Base-by-base conservation (phyloP, 2,888 invertebrate species). In the Meganola albula region DNA sequence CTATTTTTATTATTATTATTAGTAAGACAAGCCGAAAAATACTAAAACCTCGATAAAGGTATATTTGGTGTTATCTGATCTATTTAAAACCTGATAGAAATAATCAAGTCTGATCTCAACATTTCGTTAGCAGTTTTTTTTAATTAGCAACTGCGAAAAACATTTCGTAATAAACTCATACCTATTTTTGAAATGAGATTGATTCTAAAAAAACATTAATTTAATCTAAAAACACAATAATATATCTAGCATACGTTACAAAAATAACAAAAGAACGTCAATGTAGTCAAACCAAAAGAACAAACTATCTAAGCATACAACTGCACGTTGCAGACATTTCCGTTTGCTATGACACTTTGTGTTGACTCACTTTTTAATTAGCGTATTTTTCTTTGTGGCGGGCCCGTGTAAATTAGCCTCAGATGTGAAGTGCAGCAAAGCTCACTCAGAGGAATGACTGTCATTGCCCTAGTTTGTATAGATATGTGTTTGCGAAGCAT, bases 341-440 rank as follows among this genome's bases (percentile, higher is more conserved):
- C 69, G 67, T 70, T 65, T 62, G 70, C 65, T 43, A 62, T 66
- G 70, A 72, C 80, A 80, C 79, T 82, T 78, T 83, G 79, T 76
- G 78, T 69, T 67, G 76, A 63, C 69, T 74, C 76, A 63, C 58
- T 79, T 85, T 84, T 85, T 83, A 84, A 85, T 85, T 84, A 85
- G 83, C 80, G 74, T 69, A 72, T 75, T 78, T 74, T 69, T 75
- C 83, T 85, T 83, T 83, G 83, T 82, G 66, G 63, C 63, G 48
- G 57, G 52, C 57, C 57, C 53, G 63, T 63, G 73, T 65, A 78
- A 78, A 84, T 84, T 84, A 84, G 84, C 82, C 80, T 63, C 61
- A 60, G 74, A 75, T 66, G 73, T 77, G 74, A 63, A 76, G 74
- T 59, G 64, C 61, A 45, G 47, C 50, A 52, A 46, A 48, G 50